phyloP scores from a whole-genome alignment of 2,113 vertebrate species.

The Tragelaphus strepsiceros region DNA sequence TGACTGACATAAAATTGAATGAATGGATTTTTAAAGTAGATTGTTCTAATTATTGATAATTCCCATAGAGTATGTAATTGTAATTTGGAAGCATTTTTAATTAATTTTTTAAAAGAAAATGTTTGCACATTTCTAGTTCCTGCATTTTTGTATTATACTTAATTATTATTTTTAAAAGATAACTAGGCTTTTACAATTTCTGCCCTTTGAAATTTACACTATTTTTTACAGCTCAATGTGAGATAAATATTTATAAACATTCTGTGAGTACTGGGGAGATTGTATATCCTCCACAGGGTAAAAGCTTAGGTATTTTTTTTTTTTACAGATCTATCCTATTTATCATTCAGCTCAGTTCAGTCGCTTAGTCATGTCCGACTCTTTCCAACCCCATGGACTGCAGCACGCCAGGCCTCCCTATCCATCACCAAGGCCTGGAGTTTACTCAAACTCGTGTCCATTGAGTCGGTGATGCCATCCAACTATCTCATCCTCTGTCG shows the following conservation, averaged over 20 bases:
- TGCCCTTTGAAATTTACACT: not conserved
- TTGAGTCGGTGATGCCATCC: fast-evolving
- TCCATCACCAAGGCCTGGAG: not conserved
- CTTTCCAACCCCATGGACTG: fast-evolving
- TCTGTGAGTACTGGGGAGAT: not conserved
- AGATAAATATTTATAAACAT: not conserved
- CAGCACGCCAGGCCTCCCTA: fast-evolving
- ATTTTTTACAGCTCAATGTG: not conserved
- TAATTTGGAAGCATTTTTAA: not conserved
- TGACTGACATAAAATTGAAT: not conserved
- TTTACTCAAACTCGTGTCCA: fast-evolving
- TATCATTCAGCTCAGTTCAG: not conserved
- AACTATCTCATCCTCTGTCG: not conserved
- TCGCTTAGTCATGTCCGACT: fast-evolving
- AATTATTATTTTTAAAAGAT: not conserved
- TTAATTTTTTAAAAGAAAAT: not conserved
- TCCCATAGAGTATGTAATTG: not conserved
- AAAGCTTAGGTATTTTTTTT: not conserved
- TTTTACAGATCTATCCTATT: not conserved
- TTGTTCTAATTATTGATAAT: not conserved
- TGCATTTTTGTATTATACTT: not conserved
- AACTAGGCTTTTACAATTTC: not conserved
- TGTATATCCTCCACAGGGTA: not conserved
- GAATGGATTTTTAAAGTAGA: not conserved
- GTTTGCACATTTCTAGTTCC: not conserved